Evolutionary conservation across 2,888 invertebrate species (phyloP), one percentile per base, ranked within the genome.

Genomic region (Hyalella azteca): DNA sequence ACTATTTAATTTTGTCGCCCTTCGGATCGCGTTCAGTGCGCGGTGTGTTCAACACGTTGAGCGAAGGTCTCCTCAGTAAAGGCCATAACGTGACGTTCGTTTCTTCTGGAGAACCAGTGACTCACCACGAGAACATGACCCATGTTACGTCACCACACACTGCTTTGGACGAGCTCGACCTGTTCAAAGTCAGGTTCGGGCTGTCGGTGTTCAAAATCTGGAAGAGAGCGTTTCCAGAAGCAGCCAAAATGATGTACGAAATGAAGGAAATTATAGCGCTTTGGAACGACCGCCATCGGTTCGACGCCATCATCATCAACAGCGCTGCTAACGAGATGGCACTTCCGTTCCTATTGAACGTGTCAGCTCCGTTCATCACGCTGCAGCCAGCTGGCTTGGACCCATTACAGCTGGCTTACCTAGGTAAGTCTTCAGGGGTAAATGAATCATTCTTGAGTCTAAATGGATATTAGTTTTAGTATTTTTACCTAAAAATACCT

Each of bases 241-340:
- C 80, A 50, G 82, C 82, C 11, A 40, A 77, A 54, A 45, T 79
- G 60, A 76, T 82, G 41, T 82, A 82, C 78, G 29, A 75, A 15
- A 26, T 15, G 5, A 66, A 78, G 40, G 66, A 76, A 15, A 79
- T 82, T 13, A 81, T 82, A 81, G 73, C 75, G 0, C 54, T 79
- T 9, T 82, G 82, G 82, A 80, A 41, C 22, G 36, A 60, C 2
- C 73, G 82, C 9, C 15, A 66, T 22, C 26, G 77, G 15, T 82
- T 76, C 59, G 81, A 82, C 32, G 82, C 82, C 40, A 81, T 82
- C 77, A 82, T 82, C 66, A 60, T 82, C 60, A 82, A 82, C 82
- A 82, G 82, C 26, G 82, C 82, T 40, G 81, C 80, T 3, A 82
- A 82, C 48, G 82, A 82, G 66, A 82, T 82, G 82, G 82, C 82